A percentile compares a stretch with the other conserved stretches of the same genome.
Evolutionary conservation across 2,113 vertebrate genomes (phyloP).

Genomic region (Boulengeromyrus knoepffleri): DNA sequence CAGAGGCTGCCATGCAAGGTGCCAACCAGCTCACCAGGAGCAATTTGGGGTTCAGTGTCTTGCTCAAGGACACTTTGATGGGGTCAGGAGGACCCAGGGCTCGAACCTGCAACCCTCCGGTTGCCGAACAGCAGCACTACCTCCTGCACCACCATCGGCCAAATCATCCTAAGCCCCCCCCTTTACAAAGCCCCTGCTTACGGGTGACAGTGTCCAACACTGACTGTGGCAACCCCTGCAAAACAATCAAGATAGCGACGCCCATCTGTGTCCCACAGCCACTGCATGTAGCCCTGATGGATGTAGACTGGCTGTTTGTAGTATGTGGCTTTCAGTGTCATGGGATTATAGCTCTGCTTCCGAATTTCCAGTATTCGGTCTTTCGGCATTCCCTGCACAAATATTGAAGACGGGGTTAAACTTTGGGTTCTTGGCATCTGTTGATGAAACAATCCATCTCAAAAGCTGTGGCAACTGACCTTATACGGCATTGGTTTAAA

Average conservation of each 20-base stretch:
- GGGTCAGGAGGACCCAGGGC: no score
- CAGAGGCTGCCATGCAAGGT: no score
- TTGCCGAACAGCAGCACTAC: no score
- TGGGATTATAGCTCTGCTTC: constrained; percentile 58
- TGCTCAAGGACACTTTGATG: no score
- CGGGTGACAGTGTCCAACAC: constrained; percentile 93
- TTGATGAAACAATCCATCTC: not conserved
- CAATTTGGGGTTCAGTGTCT: no score
- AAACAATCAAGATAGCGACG: constrained; percentile 85
- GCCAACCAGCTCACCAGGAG: no score
- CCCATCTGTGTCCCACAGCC: constrained; percentile 84
- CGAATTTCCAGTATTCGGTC: constrained; percentile 65
- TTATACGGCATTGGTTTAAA: constrained; percentile 73
- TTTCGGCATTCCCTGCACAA: constrained; percentile 58
- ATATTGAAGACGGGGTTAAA: not conserved
- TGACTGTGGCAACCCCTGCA: constrained; percentile 83
- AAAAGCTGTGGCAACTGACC: constrained; percentile 51
- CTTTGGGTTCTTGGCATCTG: not conserved
- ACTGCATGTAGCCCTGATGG: constrained; percentile 88
- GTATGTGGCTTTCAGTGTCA: constrained; percentile 48
- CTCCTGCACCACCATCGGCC: no score
- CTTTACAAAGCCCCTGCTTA: constrained; percentile 51
- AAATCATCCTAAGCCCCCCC: not conserved
- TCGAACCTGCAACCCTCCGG: no score
- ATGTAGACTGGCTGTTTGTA: constrained; percentile 77